These are phyloP conservation scores for Dolichopus griseipennis DNA, from an alignment of 2,888 invertebrate genomes.

Conservation along the genomic window DNA sequence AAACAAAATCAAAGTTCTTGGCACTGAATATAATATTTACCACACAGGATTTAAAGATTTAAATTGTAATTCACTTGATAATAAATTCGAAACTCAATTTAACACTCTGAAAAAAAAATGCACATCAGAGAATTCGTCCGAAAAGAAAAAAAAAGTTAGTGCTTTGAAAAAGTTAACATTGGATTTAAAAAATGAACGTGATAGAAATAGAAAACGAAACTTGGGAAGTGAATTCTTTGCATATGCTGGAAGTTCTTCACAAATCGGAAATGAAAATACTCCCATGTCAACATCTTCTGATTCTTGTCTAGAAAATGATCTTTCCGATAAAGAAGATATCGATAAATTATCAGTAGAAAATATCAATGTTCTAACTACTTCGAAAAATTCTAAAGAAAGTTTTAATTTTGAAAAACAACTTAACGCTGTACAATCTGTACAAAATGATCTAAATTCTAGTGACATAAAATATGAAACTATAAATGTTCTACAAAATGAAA, in stretches of 20 bases:
- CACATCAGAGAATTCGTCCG: slow-evolving; percentile 33
- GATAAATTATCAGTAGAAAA: slow-evolving; percentile 16
- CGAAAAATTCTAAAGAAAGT: slow-evolving; percentile 13
- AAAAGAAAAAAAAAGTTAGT: slow-evolving; percentile 24
- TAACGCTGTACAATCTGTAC: neutral
- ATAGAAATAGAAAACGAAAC: slow-evolving; percentile 29
- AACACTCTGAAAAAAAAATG: slow-evolving; percentile 39
- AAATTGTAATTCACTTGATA: slow-evolving; percentile 28
- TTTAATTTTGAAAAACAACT: slow-evolving; percentile 18
- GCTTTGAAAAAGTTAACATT: slow-evolving; percentile 25
- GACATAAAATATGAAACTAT: no score
- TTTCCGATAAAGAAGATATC: slow-evolving; percentile 18
- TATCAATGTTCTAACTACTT: slow-evolving; percentile 13
- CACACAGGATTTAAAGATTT: slow-evolving; percentile 32
- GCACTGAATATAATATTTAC: slow-evolving; percentile 50
- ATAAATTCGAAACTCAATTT: slow-evolving; percentile 17
- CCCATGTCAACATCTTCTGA: slow-evolving; percentile 34
- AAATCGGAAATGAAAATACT: slow-evolving; percentile 21
- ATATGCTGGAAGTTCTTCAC: no score
- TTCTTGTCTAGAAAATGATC: slow-evolving; percentile 16
- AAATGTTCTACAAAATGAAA: neutral
- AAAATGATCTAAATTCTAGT: slow-evolving; percentile 13
- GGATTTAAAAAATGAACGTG: slow-evolving; percentile 28
- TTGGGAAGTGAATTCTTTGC: slow-evolving; percentile 31
- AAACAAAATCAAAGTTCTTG: slow-evolving; percentile 53